Percentiles rank a stretch among this genome's conserved stretches.
phyloP scores from a whole-genome alignment of 2,113 vertebrate species.

The Ptychochromis oligacanthus region DNA sequence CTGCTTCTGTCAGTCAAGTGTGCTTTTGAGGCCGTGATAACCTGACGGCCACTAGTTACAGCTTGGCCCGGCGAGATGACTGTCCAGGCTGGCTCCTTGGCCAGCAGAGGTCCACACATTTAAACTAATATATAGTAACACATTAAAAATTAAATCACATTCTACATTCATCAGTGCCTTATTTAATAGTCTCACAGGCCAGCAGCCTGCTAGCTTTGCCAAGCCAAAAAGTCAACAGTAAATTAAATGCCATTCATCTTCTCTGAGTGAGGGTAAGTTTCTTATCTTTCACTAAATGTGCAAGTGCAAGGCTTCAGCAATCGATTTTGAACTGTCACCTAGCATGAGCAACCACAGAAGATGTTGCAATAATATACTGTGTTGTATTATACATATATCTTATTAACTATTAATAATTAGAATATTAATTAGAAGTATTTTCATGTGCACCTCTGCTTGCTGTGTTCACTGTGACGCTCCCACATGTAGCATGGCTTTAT shows the following conservation, averaged over 20 bases:
- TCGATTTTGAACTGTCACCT: neutral
- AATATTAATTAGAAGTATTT: neutral
- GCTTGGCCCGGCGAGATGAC: slow-evolving; percentile 25
- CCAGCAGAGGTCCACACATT: slow-evolving; percentile 63
- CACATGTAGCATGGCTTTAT: slow-evolving; percentile 71
- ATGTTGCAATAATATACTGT: neutral
- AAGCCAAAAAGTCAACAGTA: slow-evolving; percentile 8
- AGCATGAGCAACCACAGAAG: neutral
- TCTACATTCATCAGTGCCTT: neutral
- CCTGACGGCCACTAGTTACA: slow-evolving; percentile 19
- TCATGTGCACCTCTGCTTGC: slow-evolving; percentile 68
- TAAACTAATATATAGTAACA: neutral
- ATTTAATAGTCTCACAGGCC: neutral
- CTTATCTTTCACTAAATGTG: neutral
- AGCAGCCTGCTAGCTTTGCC: neutral
- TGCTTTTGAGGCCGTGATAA: slow-evolving; percentile 47
- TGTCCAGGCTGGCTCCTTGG: slow-evolving; percentile 19
- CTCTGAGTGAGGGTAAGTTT: neutral
- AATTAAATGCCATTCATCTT: neutral
- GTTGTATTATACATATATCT: no score
- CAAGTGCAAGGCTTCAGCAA: neutral
- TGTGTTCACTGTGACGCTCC: slow-evolving; percentile 61
- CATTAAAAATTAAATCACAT: neutral
- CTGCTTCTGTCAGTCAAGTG: slow-evolving; percentile 68
- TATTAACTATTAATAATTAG: neutral